phyloP scores from a whole-genome alignment of 2,888 invertebrate genomes.

The Volucella inflata region DNA sequence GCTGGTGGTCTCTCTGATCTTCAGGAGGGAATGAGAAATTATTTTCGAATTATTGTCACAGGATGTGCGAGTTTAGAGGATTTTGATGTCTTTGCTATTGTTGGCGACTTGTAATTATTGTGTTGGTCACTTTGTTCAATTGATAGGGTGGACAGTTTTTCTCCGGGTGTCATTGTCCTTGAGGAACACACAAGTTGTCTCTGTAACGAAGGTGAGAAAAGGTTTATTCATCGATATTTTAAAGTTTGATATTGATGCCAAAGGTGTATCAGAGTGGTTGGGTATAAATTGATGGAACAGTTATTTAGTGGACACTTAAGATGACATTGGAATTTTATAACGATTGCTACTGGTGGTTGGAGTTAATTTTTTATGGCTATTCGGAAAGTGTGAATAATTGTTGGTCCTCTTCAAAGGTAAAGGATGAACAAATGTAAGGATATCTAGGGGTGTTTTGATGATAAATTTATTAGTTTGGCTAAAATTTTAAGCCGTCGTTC shows the following conservation, averaged over 20 bases:
- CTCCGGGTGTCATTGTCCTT: background rate
- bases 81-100: constrained; percentile 70
- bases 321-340: background rate
- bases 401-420: too few relatives aligned
- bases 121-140: constrained; percentile 64
- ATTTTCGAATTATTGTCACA: constrained; percentile 72
- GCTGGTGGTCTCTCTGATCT: constrained; percentile 55
- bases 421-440: too few relatives aligned
- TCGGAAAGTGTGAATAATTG: background rate
- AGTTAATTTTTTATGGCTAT: constrained; percentile 18
- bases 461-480: too few relatives aligned
- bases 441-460: too few relatives aligned
- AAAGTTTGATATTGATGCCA: background rate
- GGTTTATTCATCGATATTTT: background rate
- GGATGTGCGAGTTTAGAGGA: constrained; percentile 69
- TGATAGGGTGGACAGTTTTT: constrained; percentile 42
- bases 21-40: constrained; percentile 42
- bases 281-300: constrained; percentile 36
- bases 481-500: too few relatives aligned
- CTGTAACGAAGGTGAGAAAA: background rate
- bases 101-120: constrained; percentile 68
- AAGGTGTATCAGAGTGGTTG: constrained; percentile 23
- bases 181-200: background rate
- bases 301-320: constrained; percentile 23
- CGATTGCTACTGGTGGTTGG: background rate